Conservation (phyloP, 2,113 vertebrate species). For the Ranitomeya imitator region DNA sequence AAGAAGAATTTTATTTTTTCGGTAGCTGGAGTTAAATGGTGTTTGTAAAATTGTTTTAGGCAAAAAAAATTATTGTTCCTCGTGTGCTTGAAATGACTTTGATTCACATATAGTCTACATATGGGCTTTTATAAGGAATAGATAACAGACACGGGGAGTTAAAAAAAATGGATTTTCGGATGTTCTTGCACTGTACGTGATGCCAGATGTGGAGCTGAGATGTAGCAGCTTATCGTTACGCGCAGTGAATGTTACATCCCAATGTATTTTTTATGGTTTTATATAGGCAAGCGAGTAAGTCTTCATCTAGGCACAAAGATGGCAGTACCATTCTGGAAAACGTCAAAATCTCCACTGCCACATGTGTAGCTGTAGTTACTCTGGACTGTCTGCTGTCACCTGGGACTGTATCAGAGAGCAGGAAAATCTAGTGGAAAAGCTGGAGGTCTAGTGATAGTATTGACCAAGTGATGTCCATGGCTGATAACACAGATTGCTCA, state of each 20-base stretch:
- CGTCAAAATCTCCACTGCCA: background rate
- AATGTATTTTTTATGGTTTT: background rate
- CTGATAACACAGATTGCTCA: slow-evolving; percentile 40
- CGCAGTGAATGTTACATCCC: background rate
- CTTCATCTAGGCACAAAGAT: background rate
- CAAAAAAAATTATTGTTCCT: background rate
- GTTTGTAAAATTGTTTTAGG: background rate
- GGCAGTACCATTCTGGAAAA: background rate
- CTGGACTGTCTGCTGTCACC: background rate
- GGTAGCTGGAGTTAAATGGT: background rate
- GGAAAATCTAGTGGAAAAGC: background rate
- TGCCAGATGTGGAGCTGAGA: background rate
- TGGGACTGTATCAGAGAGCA: background rate
- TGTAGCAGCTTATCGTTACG: background rate
- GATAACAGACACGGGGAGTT: background rate
- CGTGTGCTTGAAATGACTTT: background rate
- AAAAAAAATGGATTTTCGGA: background rate
- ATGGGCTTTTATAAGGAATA: too few relatives aligned
- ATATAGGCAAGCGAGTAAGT: background rate
- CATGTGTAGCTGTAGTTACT: background rate
- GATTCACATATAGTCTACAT: too few relatives aligned
- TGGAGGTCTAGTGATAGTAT: background rate
- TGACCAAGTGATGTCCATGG: background rate
- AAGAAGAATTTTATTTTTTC: too few relatives aligned
- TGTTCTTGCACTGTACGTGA: background rate